phyloP scores from a whole-genome alignment of 2,888 invertebrate genomes.

The Gerris lacustris region DNA sequence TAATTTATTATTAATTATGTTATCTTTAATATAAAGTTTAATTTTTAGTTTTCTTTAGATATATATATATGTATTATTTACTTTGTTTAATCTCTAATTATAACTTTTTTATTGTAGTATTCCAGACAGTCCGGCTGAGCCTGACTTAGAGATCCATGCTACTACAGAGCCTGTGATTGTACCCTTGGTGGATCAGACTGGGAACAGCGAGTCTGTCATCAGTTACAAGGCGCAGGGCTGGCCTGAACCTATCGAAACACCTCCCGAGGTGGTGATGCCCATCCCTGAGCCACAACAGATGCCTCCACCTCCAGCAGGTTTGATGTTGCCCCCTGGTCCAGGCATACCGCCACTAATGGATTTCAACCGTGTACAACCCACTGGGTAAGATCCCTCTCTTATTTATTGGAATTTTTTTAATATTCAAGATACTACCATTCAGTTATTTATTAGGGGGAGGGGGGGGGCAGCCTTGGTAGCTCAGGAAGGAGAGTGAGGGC shows the following conservation, averaged over 20 bases:
- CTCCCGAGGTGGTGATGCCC: constrained; percentile 32
- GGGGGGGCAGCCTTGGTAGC: no score
- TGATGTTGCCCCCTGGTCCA: background rate
- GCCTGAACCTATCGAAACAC: constrained; percentile 61
- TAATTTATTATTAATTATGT: no score
- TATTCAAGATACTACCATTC: no score
- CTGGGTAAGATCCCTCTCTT: constrained; percentile 24
- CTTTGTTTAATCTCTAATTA: no score
- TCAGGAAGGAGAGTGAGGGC: no score
- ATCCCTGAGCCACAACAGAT: constrained; percentile 38
- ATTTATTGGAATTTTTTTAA: constrained; percentile 17
- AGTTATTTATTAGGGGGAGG: no score
- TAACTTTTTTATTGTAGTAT: constrained; percentile 41
- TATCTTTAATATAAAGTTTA: no score
- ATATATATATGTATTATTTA: no score
- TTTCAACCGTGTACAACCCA: constrained; percentile 29
- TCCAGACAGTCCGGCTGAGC: constrained; percentile 76
- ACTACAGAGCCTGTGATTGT: constrained; percentile 68
- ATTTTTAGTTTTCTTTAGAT: no score
- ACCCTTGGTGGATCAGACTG: constrained; percentile 77
- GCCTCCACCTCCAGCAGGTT: constrained; percentile 37
- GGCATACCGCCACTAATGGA: constrained; percentile 28
- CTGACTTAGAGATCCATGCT: constrained; percentile 66
- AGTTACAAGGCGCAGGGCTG: constrained; percentile 65
- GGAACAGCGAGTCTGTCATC: constrained; percentile 65